These are phyloP conservation scores for Ascaphus truei DNA, from an alignment of 2,113 vertebrate genomes.

Conservation along the genomic window DNA sequence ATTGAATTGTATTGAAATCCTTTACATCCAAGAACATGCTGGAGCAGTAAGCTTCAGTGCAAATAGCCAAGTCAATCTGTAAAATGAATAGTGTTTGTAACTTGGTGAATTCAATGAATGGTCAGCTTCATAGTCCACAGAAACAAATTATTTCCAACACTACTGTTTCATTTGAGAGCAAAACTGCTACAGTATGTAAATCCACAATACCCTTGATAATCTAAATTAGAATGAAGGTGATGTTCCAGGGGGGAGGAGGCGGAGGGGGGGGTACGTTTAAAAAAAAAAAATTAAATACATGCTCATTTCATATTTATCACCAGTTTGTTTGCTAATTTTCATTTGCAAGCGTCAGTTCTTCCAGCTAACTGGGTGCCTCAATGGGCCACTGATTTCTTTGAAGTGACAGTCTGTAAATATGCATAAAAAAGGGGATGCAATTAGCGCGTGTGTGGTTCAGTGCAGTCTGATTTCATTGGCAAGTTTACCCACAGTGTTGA, in stretches of 20 bases:
- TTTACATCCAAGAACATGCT: background rate
- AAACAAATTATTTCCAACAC: background rate
- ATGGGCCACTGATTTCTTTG: constrained; percentile 97
- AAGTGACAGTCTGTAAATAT: constrained; percentile 99
- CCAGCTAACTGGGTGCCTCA: constrained; percentile 88
- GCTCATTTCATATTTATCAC: constrained; percentile 94
- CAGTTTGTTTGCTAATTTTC: constrained; percentile 99
- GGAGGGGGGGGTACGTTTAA: background rate
- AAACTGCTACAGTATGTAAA: background rate
- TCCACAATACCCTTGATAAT: constrained; percentile 49
- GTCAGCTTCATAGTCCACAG: background rate
- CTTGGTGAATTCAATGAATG: background rate
- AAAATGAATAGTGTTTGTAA: background rate
- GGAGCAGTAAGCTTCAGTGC: background rate
- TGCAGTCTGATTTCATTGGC: constrained; percentile 96
- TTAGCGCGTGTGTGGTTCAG: constrained; percentile 94
- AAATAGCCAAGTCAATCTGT: background rate
- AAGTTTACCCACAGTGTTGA: constrained; percentile 97
- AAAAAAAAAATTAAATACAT: constrained; percentile 72
- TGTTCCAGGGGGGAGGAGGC: constrained; percentile 47
- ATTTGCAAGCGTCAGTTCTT: constrained; percentile 96
- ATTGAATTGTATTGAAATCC: constrained; percentile 7
- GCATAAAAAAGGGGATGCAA: constrained; percentile 98
- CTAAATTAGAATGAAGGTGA: constrained; percentile 66
- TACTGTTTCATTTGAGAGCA: too few relatives aligned